Evolutionary conservation across 1,140 invertebrate genomes (phyloP).

Genomic region (Campoletis sonorensis): DNA sequence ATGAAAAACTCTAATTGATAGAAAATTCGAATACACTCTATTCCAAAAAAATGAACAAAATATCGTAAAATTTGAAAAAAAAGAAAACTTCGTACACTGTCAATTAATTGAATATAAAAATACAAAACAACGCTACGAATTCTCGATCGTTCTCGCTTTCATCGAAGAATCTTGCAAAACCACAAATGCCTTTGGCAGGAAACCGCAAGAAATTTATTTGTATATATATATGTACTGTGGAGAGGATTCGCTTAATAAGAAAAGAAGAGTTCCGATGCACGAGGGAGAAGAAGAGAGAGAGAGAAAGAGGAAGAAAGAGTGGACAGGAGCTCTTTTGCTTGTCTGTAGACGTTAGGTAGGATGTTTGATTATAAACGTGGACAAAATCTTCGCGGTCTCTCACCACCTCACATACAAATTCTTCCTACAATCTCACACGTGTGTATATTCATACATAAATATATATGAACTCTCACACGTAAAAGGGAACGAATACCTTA

Average conservation of each 20-base stretch:
- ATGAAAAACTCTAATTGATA: too few species aligned
- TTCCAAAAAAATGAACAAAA: too few species aligned
- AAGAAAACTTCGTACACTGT: too few species aligned
- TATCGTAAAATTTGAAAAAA: too few species aligned
- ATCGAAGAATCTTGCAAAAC: not conserved
- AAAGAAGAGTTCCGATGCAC: slow-evolving; percentile 14
- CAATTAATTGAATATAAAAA: too few species aligned
- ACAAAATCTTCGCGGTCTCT: slow-evolving; percentile 17
- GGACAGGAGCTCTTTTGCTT: slow-evolving; percentile 1
- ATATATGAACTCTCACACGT: too few species aligned
- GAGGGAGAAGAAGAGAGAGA: not conserved
- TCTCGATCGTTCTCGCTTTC: slow-evolving; percentile 3
- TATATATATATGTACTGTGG: not conserved
- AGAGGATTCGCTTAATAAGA: slow-evolving; percentile 2
- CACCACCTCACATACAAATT: not conserved
- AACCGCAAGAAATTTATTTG: not conserved
- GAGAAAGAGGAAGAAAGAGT: not conserved
- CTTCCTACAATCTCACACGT: not conserved
- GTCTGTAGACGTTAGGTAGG: not conserved
- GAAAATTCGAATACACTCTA: too few species aligned
- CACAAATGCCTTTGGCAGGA: not conserved
- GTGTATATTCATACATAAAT: not conserved
- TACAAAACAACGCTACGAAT: too few species aligned
- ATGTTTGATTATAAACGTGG: slow-evolving; percentile 15
- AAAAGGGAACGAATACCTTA: slow-evolving; percentile 3